phyloP scores from a whole-genome alignment of 2,113 vertebrate genomes.

The Silurus meridionalis region DNA sequence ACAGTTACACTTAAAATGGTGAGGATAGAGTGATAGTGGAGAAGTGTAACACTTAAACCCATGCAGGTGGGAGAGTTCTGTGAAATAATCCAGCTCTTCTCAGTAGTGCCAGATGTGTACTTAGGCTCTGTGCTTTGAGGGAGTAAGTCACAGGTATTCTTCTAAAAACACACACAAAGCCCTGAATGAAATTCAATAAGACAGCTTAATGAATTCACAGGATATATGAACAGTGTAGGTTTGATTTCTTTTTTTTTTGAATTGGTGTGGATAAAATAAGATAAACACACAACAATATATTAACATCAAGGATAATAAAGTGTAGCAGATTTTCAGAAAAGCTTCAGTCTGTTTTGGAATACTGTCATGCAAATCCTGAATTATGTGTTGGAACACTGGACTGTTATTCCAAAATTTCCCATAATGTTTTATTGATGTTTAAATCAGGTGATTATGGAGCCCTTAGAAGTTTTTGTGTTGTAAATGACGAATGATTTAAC shows the following conservation, averaged over 20 bases:
- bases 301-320: neutral
- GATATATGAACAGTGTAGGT: slow-evolving; percentile 16
- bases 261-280: neutral
- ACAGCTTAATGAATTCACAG: slow-evolving; percentile 18
- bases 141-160: slow-evolving; percentile 33
- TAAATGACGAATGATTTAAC: neutral
- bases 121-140: slow-evolving; percentile 28
- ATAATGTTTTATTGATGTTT: neutral
- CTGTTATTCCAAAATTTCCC: neutral
- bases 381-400: neutral
- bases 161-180: slow-evolving; percentile 27
- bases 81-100: slow-evolving; percentile 27
- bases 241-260: slow-evolving; percentile 24
- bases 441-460: neutral
- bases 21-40: neutral
- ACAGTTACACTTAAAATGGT: neutral
- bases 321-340: neutral
- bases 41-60: slow-evolving; percentile 20
- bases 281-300: neutral
- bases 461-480: neutral
- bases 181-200: slow-evolving; percentile 9
- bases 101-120: slow-evolving; percentile 47
- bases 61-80: slow-evolving; percentile 24
- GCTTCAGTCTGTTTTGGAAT: neutral
- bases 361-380: neutral